Conservation (phyloP, 2,113 vertebrate genomes). For the Scopus umbretta region DNA sequence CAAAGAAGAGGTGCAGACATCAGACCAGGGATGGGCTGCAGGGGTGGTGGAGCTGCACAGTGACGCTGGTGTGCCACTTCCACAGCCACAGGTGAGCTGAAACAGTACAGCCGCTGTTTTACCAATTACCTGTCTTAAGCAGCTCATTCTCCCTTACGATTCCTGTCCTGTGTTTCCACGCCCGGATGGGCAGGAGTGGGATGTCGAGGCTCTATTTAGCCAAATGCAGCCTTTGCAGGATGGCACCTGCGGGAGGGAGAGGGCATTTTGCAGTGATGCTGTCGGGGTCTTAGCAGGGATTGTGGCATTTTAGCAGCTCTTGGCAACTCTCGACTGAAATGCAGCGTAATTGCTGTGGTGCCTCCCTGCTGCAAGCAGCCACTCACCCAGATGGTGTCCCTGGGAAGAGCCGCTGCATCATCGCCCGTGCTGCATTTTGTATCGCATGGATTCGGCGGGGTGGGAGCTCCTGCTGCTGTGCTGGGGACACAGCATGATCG, state of each 20-base stretch:
- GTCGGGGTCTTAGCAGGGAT: neutral
- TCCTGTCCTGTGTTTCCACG: neutral
- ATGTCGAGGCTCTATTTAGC: neutral
- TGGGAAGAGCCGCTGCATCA: accelerated
- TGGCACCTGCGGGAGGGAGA: neutral
- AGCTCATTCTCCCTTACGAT: neutral
- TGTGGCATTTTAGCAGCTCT: neutral
- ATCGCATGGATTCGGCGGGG: accelerated
- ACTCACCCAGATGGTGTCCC: neutral
- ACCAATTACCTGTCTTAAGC: neutral
- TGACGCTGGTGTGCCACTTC: neutral
- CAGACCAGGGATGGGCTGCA: neutral
- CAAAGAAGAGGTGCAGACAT: neutral
- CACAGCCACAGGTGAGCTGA: accelerated
- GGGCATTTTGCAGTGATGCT: neutral
- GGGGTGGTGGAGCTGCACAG: accelerated
- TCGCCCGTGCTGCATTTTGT: neutral
- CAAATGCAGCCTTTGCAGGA: neutral
- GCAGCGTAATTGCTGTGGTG: neutral
- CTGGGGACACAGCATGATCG: accelerated
- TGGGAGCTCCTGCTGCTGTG: neutral
- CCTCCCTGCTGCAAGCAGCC: neutral
- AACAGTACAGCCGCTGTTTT: neutral
- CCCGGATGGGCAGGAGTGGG: neutral
- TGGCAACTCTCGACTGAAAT: neutral